Conservation (phyloP, 2,888 invertebrate genomes). For the Malthinus flaveolus region DNA sequence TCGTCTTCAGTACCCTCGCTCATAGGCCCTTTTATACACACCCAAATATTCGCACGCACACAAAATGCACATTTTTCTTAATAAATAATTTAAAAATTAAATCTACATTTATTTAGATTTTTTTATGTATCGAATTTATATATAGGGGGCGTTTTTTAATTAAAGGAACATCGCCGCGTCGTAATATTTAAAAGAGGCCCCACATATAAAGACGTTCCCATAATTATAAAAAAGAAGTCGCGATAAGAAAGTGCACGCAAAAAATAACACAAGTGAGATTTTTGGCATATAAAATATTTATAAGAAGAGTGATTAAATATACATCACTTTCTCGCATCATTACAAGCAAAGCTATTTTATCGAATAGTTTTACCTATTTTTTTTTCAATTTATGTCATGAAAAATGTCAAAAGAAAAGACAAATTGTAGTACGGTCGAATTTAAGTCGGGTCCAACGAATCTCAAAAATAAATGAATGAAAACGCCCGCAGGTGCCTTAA, state of each 20-base stretch:
- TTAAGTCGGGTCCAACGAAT: no score
- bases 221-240: slow-evolving; percentile 23
- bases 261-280: slow-evolving; percentile 37
- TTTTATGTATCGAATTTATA: slow-evolving; percentile 35
- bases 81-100: slow-evolving; percentile 43
- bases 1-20: slow-evolving; percentile 19
- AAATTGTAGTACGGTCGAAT: no score
- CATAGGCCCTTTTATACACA: slow-evolving; percentile 28
- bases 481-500: no score
- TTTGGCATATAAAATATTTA: slow-evolving; percentile 41
- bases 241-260: slow-evolving; percentile 24
- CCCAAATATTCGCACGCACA: slow-evolving; percentile 20
- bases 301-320: slow-evolving; percentile 34
- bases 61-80: slow-evolving; percentile 36
- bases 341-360: slow-evolving; percentile 46
- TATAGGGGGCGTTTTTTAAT: slow-evolving; percentile 15
- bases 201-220: slow-evolving; percentile 21
- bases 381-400: slow-evolving; percentile 5
- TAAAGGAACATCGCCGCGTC: slow-evolving; percentile 16
- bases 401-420: no score
- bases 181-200: slow-evolving; percentile 29
- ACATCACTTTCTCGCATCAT: slow-evolving; percentile 39
- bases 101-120: slow-evolving; percentile 33
- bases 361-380: slow-evolving; percentile 24
- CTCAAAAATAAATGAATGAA: no score